Evolutionary conservation across 2,797 vertebrate species (phyloP), one percentile per base, ranked within the genome.

Genomic region (Chelon labrosus): DNA sequence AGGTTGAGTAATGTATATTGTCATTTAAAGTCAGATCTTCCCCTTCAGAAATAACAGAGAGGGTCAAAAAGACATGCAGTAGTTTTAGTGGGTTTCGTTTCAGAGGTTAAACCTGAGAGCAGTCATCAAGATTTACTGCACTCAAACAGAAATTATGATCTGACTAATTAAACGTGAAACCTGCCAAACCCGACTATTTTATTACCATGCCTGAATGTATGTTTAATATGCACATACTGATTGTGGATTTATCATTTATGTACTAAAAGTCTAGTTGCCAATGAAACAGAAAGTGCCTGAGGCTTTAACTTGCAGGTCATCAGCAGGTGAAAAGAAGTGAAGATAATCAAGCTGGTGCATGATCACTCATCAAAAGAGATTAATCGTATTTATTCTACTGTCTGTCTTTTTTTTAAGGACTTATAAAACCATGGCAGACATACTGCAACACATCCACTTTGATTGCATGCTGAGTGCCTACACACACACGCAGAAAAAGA

Each of bases 241-340:
- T 57, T 2, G 56, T n/a, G 5, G 10, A 61, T 60, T 64, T 62
- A 13, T 16, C 22, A 47, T 42, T 56, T n/a, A 47, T 44, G 25
- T 41, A 11, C 12, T 35, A 50, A 58, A 47, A 64, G 17, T 39
- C 2, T n/a, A 20, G 27, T 42, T 52, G 56, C 17, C 57, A 44
- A 53, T 60, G 16, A 62, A 66, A 58, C 1, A 19, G 10, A 35
- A 69, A 62, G 27, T 5, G 60, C 67, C 71, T 4, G 19, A 16
- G 73, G 71, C 68, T 50, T 59, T 1, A 22, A 54, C 50, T 66
- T 3, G 6, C 51, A 73, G 44, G 52, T 60, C 27, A 5, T 42
- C 59, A 67, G 52, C 52, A 75, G 67, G 53, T 79, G 58, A 73
- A 81, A 64, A 35, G n/a, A 37, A 22, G 13, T 71, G 78, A 64